These are phyloP conservation scores for Ciconia stormi DNA, from an alignment of 2,113 vertebrate species.

Conservation along the genomic window DNA sequence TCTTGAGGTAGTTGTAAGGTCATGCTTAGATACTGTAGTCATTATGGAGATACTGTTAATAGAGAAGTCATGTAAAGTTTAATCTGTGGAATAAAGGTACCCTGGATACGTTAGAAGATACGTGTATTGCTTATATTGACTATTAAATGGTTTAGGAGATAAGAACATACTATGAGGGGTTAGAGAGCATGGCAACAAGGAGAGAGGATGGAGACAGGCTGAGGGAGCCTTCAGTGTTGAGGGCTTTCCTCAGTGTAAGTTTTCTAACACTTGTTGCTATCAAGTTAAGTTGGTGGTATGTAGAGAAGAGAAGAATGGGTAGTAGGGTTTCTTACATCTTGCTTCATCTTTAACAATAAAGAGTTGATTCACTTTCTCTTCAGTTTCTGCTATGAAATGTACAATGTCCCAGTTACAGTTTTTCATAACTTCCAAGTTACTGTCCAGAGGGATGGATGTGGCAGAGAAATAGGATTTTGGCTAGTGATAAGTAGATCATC, in stretches of 20 bases:
- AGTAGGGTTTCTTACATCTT: not conserved
- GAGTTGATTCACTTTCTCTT: not conserved
- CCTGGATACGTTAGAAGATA: not conserved
- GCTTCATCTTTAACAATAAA: not conserved
- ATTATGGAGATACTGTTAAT: not conserved
- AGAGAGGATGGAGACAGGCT: not conserved
- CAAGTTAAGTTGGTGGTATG: not conserved
- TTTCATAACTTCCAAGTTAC: not conserved
- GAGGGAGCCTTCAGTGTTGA: not conserved
- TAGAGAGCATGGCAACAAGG: not conserved
- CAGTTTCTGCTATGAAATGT: not conserved
- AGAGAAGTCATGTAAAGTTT: not conserved
- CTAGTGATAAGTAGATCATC: not conserved
- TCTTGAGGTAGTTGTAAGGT: not conserved
- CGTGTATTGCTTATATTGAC: not conserved
- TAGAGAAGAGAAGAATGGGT: not conserved
- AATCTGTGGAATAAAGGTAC: not conserved
- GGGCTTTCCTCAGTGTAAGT: not conserved
- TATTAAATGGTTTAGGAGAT: not conserved
- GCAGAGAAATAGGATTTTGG: not conserved
- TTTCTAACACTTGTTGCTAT: not conserved
- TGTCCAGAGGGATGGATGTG: not conserved
- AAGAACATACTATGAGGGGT: accelerated
- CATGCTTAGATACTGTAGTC: not conserved
- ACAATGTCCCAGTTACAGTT: not conserved